Evolutionary conservation across 2,888 invertebrate species (phyloP).

Genomic region (Tuberolachnus salignus): DNA sequence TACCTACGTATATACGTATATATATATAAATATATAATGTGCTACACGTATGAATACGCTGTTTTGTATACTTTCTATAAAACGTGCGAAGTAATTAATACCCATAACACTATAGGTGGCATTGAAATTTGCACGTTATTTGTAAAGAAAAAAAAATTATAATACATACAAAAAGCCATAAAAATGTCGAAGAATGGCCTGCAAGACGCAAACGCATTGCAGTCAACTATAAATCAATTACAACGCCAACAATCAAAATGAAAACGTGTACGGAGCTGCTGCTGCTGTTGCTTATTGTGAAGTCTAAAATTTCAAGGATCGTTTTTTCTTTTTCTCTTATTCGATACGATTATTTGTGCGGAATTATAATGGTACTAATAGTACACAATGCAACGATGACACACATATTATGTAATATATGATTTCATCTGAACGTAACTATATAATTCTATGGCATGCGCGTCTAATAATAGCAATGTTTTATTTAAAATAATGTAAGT

Average conservation of each 20-base stretch:
- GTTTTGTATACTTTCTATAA: not conserved
- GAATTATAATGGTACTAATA: not conserved
- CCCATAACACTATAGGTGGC: conserved; percentile 28
- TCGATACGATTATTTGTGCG: not conserved
- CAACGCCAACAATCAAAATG: not conserved
- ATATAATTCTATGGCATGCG: not conserved
- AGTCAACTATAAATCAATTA: conserved; percentile 5
- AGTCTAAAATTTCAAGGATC: not conserved
- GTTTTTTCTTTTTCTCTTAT: not conserved
- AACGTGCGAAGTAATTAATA: conserved; percentile 55
- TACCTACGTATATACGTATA: not conserved
- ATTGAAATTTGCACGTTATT: conserved; percentile 13
- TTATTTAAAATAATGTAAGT: not conserved
- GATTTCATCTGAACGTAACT: no score
- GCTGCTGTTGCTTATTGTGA: no score
- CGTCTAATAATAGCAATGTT: not conserved
- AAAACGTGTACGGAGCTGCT: not conserved
- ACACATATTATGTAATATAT: no score
- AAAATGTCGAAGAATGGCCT: not conserved
- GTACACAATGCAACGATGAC: no score
- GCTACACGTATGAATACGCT: not conserved
- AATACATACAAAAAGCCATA: not conserved
- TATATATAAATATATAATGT: not conserved
- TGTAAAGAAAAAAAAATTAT: not conserved
- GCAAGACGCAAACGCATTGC: not conserved